Conservation (phyloP, 2,888 invertebrate species). For the Dynastes grantii region DNA sequence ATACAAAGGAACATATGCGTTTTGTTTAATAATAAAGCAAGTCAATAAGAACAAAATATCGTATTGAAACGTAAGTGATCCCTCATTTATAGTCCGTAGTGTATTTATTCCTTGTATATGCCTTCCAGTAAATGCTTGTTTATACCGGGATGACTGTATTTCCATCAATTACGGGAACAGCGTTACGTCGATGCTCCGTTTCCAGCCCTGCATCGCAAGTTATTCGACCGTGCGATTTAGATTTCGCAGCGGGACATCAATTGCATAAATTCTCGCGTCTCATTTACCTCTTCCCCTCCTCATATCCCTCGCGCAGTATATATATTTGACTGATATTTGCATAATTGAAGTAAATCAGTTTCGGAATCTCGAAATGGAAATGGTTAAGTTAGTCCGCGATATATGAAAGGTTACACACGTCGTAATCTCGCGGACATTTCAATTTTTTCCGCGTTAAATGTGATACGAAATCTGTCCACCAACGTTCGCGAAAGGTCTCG, state of each 20-base stretch:
- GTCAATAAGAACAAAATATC: no score
- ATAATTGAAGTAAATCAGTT: slow-evolving; percentile 29
- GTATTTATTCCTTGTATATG: neutral
- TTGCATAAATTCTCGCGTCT: slow-evolving; percentile 35
- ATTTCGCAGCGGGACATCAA: slow-evolving; percentile 38
- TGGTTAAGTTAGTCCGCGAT: neutral
- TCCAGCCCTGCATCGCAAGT: neutral
- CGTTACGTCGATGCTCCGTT: neutral
- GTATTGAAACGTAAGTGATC: no score
- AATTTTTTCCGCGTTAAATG: neutral
- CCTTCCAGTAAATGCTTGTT: slow-evolving; percentile 12
- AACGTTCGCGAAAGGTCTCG: neutral
- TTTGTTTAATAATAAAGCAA: no score
- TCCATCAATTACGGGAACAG: neutral
- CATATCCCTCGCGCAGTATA: neutral
- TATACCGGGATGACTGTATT: slow-evolving; percentile 16
- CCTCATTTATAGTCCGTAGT: no score
- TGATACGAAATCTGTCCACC: neutral
- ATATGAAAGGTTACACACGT: neutral
- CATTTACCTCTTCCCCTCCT: neutral
- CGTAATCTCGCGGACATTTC: neutral
- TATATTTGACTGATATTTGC: slow-evolving; percentile 21
- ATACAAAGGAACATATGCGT: no score
- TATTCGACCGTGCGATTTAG: slow-evolving; percentile 15
- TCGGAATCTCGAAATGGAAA: slow-evolving; percentile 12